Conservation (phyloP, 2,888 invertebrate species). For the Ormyrus pomaceus region DNA sequence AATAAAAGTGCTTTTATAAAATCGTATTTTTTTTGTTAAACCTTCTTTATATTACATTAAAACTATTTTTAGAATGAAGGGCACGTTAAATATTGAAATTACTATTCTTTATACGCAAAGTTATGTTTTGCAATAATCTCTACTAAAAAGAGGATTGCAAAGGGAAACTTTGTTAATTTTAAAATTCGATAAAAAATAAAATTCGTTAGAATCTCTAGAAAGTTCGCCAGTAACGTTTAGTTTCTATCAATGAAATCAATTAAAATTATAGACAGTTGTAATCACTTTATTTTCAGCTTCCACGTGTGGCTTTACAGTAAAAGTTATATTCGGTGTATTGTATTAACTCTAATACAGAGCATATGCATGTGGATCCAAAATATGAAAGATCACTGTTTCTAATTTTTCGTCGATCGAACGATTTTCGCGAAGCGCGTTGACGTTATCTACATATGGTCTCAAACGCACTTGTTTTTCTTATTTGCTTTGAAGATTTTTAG, state of each 20-base stretch:
- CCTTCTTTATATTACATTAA: too few species aligned
- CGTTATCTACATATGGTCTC: constrained; percentile 45
- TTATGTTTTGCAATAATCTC: too few species aligned
- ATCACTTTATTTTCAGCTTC: constrained; percentile 73
- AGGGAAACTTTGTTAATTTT: too few species aligned
- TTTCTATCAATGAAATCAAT: constrained; percentile 48
- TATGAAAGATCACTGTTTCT: constrained; percentile 50
- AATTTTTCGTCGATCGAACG: constrained; percentile 57
- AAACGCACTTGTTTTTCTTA: constrained; percentile 42
- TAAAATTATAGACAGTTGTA: constrained; percentile 67
- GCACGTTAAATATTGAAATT: too few species aligned
- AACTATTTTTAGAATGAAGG: too few species aligned
- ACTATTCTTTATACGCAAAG: too few species aligned
- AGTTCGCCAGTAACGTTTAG: neutral
- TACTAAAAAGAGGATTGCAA: too few species aligned
- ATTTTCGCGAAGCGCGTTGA: constrained; percentile 39
- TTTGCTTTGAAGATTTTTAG: constrained; percentile 52
- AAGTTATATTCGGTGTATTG: constrained; percentile 69
- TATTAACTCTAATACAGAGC: constrained; percentile 69
- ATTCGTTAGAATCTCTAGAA: neutral
- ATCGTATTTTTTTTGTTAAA: neutral
- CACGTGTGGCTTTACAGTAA: constrained; percentile 72
- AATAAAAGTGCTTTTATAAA: constrained; percentile 18
- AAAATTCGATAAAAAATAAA: too few species aligned
- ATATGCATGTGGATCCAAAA: constrained; percentile 68